Evolutionary conservation across 2,797 vertebrate species (phyloP).

Genomic region (Enteromius unitaeniatus): DNA sequence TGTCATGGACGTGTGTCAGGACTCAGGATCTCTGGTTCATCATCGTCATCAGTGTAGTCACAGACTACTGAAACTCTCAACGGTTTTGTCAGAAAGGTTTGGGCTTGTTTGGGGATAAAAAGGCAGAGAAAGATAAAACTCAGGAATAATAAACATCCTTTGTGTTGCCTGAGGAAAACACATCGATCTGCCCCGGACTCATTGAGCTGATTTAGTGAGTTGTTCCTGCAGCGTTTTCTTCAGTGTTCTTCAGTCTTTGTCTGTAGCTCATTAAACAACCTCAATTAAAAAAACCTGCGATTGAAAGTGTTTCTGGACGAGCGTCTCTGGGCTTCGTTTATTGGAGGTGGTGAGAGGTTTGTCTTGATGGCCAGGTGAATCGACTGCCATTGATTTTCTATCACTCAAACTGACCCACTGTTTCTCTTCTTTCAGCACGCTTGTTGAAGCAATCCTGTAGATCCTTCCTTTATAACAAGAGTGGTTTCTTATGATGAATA

Average conservation of each 20-base stretch:
- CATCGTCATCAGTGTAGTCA: neutral
- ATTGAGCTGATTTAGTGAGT: neutral
- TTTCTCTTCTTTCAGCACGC: neutral
- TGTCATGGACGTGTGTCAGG: neutral
- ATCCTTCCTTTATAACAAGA: neutral
- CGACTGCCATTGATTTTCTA: neutral
- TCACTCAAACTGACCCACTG: neutral
- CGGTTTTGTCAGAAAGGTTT: neutral
- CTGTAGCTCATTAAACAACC: neutral
- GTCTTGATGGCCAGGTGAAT: neutral
- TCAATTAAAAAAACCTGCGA: neutral
- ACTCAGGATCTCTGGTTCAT: neutral
- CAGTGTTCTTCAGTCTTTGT: neutral
- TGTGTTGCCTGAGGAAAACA: neutral
- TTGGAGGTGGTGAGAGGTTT: neutral
- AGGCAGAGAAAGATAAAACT: neutral
- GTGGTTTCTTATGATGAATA: neutral
- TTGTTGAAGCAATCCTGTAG: neutral
- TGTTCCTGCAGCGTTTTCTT: neutral
- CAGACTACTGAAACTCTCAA: neutral
- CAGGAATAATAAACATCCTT: neutral
- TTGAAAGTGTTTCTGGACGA: neutral
- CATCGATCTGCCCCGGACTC: neutral
- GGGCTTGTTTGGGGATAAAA: too few relatives aligned
- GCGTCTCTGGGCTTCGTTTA: neutral